phyloP scores from a whole-genome alignment of 2,797 vertebrate genomes.

The Scarus forsteni region DNA sequence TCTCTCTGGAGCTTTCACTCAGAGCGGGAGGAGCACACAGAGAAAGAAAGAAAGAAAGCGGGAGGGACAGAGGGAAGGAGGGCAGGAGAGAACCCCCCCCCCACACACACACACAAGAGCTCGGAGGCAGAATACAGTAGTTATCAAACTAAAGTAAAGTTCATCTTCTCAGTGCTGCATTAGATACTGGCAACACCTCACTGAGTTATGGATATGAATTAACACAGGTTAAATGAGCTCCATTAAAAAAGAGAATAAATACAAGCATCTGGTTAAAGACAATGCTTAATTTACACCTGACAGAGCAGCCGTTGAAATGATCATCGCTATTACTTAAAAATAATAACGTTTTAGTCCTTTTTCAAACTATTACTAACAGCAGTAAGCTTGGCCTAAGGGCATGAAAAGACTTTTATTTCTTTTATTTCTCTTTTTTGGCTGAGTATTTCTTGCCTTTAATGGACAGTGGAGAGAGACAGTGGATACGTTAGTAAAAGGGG shows the following conservation, averaged over 20 bases:
- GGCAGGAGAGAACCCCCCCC: conserved; percentile 6
- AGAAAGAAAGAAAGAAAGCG: conserved; percentile 25
- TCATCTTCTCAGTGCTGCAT: conserved; percentile 19
- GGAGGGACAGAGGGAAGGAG: conserved; percentile 1
- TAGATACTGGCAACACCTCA: conserved; percentile 16
- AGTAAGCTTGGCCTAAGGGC: too few species aligned
- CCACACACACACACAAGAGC: too few species aligned
- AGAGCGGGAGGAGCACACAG: conserved; percentile 19
- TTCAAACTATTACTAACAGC: too few species aligned
- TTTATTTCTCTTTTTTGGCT: too few species aligned
- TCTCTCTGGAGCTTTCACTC: conserved; percentile 59
- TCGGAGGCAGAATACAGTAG: conserved; percentile 48
- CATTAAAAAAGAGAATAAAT: conserved; percentile 8
- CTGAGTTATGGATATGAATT: conserved; percentile 19
- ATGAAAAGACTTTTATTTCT: too few species aligned
- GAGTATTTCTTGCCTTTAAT: too few species aligned
- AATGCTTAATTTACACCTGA: conserved; percentile 5
- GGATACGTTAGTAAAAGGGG: too few species aligned
- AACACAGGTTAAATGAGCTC: background rate
- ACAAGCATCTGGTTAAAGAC: background rate
- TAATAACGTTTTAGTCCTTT: too few species aligned
- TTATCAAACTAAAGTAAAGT: conserved; percentile 34
- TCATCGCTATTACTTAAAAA: too few species aligned
- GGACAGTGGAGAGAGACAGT: too few species aligned
- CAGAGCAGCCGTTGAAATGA: background rate